Conservation (phyloP, 2,113 vertebrate genomes). For the Pygoscelis antarcticus region DNA sequence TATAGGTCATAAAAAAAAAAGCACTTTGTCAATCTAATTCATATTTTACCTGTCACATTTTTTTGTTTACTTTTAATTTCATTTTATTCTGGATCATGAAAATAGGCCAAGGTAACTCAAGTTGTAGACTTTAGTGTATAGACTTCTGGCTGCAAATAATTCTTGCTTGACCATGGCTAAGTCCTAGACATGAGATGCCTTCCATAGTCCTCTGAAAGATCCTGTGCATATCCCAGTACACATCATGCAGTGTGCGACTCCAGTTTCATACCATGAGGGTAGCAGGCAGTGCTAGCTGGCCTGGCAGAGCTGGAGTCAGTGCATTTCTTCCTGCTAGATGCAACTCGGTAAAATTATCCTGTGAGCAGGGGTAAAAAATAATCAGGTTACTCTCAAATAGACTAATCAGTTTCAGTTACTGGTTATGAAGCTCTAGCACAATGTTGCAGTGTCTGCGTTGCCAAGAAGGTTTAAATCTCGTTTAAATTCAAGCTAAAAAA, state of each 20-base stretch:
- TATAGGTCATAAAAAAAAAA: background rate
- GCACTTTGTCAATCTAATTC: background rate
- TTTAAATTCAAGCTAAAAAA: slow-evolving; percentile 9
- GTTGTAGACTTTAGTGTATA: background rate
- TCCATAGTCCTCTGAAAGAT: background rate
- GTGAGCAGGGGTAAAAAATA: background rate
- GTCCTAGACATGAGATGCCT: background rate
- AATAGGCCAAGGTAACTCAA: background rate
- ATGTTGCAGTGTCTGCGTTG: slow-evolving; percentile 7
- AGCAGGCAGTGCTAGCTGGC: background rate
- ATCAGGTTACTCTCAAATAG: background rate
- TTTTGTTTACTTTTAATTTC: background rate
- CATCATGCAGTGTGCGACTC: background rate
- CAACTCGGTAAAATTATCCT: background rate
- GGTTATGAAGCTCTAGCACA: background rate
- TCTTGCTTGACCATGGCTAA: background rate
- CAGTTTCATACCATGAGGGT: background rate
- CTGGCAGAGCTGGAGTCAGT: background rate
- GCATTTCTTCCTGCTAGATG: background rate
- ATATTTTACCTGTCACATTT: background rate
- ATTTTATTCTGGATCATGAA: background rate
- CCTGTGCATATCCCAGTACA: background rate
- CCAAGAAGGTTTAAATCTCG: slow-evolving; percentile 29
- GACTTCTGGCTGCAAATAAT: background rate
- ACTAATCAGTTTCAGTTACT: background rate